Evolutionary conservation across 2,888 invertebrate species (phyloP).

Genomic region (Parelbella ahira): DNA sequence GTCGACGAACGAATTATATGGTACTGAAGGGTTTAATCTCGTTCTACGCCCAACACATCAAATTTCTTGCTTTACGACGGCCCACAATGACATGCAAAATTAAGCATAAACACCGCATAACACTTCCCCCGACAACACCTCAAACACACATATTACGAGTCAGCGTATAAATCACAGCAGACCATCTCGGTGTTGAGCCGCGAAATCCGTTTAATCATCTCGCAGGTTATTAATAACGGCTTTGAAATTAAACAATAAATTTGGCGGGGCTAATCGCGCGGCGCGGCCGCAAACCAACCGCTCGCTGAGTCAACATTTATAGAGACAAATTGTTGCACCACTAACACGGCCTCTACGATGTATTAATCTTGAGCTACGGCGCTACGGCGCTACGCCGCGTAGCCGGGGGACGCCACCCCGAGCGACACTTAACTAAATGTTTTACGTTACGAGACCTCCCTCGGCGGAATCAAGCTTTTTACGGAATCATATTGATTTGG

Average conservation of each 20-base stretch:
- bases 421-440: conserved; percentile 44
- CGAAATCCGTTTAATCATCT: conserved; percentile 77
- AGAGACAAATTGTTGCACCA: conserved; percentile 79
- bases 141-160: conserved; percentile 53
- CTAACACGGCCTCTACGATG: conserved; percentile 69
- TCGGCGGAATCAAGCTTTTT: conserved; percentile 24
- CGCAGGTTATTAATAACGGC: conserved; percentile 75
- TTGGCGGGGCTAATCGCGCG: conserved; percentile 74
- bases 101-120: conserved; percentile 30
- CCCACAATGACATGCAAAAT: conserved; percentile 14
- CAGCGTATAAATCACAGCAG: conserved; percentile 65
- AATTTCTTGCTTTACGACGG: too few relatives aligned
- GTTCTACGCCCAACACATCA: too few relatives aligned
- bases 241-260: conserved; percentile 81
- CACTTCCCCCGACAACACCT: conserved; percentile 44
- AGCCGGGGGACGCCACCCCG: conserved; percentile 42
- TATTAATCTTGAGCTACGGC: conserved; percentile 72
- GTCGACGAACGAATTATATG: too few relatives aligned
- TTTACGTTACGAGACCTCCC: conserved; percentile 28
- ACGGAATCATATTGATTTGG: conserved; percentile 25
- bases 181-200: conserved; percentile 64
- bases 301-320: conserved; percentile 79
- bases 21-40: too few relatives aligned
- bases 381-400: conserved; percentile 48
- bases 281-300: conserved; percentile 62